Percentiles rank a stretch among this genome's conserved stretches.
Conservation (phyloP, 2,797 vertebrate species). For the Thalassophryne amazonica region DNA sequence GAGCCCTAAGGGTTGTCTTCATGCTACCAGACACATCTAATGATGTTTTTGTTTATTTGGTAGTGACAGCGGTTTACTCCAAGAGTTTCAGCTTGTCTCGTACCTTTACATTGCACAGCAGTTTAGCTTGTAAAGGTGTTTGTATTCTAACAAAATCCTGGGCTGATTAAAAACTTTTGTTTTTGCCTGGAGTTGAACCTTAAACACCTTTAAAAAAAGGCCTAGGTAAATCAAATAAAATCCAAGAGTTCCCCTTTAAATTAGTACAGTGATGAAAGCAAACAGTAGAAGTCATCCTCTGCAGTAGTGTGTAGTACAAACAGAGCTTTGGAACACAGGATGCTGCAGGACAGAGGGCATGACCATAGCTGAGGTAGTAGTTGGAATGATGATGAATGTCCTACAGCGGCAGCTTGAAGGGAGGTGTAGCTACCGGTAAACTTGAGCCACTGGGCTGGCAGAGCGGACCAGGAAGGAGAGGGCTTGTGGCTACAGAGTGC, state of each 20-base stretch:
- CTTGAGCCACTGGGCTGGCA: slow-evolving; percentile 53
- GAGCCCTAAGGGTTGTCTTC: too few relatives aligned
- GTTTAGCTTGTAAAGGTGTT: slow-evolving; percentile 27
- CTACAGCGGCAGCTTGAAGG: slow-evolving; percentile 60
- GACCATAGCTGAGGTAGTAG: slow-evolving; percentile 77
- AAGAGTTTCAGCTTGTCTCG: too few relatives aligned
- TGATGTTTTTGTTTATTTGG: too few relatives aligned
- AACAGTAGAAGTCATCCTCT: slow-evolving; percentile 45
- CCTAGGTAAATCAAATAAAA: too few relatives aligned
- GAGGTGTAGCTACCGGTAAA: slow-evolving; percentile 65
- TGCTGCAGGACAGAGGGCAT: slow-evolving; percentile 61
- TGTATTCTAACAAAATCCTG: too few relatives aligned
- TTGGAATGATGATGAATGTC: slow-evolving; percentile 65
- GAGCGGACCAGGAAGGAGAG: slow-evolving; percentile 51
- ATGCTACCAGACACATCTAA: too few relatives aligned
- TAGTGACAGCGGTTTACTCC: too few relatives aligned
- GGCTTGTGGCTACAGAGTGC: slow-evolving; percentile 58
- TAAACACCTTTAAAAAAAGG: too few relatives aligned
- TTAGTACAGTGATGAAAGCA: slow-evolving; percentile 36
- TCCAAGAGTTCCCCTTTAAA: slow-evolving; percentile 47
- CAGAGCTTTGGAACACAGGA: slow-evolving; percentile 58
- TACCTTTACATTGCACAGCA: slow-evolving; percentile 8
- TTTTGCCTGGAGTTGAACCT: too few relatives aligned
- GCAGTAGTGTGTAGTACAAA: slow-evolving; percentile 39
- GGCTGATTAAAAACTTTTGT: too few relatives aligned